These are phyloP conservation scores for Lasiommata megera DNA, from an alignment of 2,888 invertebrate genomes.

Conservation along the genomic window DNA sequence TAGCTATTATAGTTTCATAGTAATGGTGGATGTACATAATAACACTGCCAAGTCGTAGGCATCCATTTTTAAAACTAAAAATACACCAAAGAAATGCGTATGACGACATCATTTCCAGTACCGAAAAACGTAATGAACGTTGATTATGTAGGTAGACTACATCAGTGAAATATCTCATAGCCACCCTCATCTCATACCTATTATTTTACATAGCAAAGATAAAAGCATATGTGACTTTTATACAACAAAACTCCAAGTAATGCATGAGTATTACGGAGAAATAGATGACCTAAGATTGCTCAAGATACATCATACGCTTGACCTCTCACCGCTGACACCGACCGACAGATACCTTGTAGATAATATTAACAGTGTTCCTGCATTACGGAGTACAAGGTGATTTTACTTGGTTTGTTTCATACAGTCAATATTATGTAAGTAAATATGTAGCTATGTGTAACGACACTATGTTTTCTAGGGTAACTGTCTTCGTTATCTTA, in stretches of 20 bases:
- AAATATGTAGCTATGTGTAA: background rate
- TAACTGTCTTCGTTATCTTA: too few relatives aligned
- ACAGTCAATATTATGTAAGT: background rate
- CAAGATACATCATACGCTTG: slow-evolving; percentile 8
- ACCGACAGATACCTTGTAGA: background rate
- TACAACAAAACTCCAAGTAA: slow-evolving; percentile 1
- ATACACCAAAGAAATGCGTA: too few relatives aligned
- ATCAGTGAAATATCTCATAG: background rate
- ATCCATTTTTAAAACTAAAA: too few relatives aligned
- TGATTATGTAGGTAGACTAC: too few relatives aligned
- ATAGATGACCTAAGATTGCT: slow-evolving; percentile 4
- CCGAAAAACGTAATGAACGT: too few relatives aligned
- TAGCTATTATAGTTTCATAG: too few relatives aligned
- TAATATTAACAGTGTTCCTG: slow-evolving; percentile 11
- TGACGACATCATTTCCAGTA: too few relatives aligned
- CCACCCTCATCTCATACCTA: background rate
- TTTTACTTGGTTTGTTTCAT: background rate
- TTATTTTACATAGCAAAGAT: background rate
- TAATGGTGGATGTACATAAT: too few relatives aligned
- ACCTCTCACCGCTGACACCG: slow-evolving; percentile 11
- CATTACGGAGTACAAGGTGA: slow-evolving; percentile 3
- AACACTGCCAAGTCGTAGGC: too few relatives aligned
- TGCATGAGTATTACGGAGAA: slow-evolving; percentile 1
- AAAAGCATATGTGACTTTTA: background rate
- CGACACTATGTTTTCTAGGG: too few relatives aligned